phyloP scores from a whole-genome alignment of 2,888 invertebrate genomes.

The Calephelis perditalis region DNA sequence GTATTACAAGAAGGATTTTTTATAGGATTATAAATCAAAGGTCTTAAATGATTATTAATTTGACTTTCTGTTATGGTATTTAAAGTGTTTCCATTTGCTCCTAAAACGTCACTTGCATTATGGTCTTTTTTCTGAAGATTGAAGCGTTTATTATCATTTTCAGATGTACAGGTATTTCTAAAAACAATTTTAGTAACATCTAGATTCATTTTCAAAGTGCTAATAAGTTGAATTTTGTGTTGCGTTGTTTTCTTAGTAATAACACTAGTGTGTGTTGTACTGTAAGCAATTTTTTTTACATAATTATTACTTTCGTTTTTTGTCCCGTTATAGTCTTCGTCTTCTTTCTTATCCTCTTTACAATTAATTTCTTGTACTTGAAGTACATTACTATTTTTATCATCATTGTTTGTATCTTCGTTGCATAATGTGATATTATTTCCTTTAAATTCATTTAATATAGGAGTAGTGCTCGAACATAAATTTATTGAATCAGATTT shows the following conservation, averaged over 20 bases:
- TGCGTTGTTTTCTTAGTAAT: slow-evolving; percentile 38
- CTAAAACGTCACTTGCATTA: background rate
- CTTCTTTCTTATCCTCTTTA: slow-evolving; percentile 13
- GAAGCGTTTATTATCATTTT: background rate
- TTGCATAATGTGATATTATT: too few relatives aligned
- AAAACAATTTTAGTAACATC: slow-evolving; percentile 47
- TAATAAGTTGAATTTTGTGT: slow-evolving; percentile 42
- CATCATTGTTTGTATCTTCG: background rate
- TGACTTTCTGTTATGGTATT: background rate
- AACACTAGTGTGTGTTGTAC: slow-evolving; percentile 44
- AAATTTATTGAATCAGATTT: background rate
- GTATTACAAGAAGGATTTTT: too few relatives aligned
- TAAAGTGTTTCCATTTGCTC: background rate
- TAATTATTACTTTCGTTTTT: slow-evolving; percentile 20
- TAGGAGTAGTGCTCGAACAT: background rate
- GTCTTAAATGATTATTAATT: background rate
- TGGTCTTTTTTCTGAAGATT: background rate
- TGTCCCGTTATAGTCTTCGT: background rate
- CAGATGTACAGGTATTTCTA: slow-evolving; percentile 22
- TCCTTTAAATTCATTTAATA: background rate
- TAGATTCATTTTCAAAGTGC: slow-evolving; percentile 51
- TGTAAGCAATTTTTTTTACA: slow-evolving; percentile 42
- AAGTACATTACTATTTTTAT: slow-evolving; percentile 10
- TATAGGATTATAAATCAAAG: background rate
- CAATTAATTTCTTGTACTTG: background rate